Base-by-base conservation (phyloP, 2,888 invertebrate genomes). In the Rhyacophila evoluta region DNA sequence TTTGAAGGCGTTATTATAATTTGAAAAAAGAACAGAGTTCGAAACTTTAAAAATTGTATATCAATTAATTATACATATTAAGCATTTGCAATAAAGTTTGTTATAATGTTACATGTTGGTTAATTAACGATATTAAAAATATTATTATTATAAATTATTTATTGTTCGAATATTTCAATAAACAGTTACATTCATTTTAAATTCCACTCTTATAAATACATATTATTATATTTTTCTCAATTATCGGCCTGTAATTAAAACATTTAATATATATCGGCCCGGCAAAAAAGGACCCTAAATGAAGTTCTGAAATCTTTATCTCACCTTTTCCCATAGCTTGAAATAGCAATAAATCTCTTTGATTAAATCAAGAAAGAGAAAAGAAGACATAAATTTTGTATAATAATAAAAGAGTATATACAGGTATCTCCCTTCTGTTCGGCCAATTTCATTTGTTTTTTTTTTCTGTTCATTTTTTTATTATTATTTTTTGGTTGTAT, bases 281-380 rank as follows among this genome's bases (percentile, higher is more conserved):
- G 70, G 73, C 73, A 39, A 74, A 78, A 70, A 74, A 67, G 68
- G 27, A 74, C 77, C 73, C 74, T 27, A 78, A 15, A 78, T 39
- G 78, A 29, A 10, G 69, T n/a, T 74, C 72, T 55, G 29, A 76
- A 76, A 76, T 76, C 76, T 76, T 55, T 76, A 76, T 76, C 76
- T 55, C 39, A 38, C 41, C 69, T 75, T 74, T 82, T 82, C 77
- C 79, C 80, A 79, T 77, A 77, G 77, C 72, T 67, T 67, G 71
- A 75, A 78, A 78, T 25, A 73, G 55, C 72, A 75, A 82, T 82
- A 82, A 82, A 82, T 82, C 80, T 80, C 73, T 75, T 75, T 82
- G 82, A 82, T 82, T 80, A 82, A 80, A 82, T 82, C 82, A 82
- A 82, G 80, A 82, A 82, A 80, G 80, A 77, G 82, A 82, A 77